Percentiles rank a stretch among this genome's conserved stretches.
Conservation (phyloP, 2,888 invertebrate species). For the Heliconius hortense region DNA sequence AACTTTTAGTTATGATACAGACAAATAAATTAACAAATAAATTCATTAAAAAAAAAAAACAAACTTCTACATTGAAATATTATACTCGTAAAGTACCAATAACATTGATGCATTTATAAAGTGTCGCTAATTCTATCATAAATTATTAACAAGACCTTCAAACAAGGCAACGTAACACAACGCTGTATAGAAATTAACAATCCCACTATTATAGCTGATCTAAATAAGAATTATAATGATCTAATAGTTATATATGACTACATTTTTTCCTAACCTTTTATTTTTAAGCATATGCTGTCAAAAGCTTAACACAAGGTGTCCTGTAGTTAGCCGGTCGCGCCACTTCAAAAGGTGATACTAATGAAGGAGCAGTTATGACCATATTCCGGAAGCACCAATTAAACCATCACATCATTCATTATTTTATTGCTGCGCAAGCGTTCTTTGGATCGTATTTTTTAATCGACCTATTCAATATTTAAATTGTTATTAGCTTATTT, state of each 20-base stretch:
- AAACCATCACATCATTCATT: slow-evolving; percentile 72
- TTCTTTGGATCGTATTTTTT: slow-evolving; percentile 28
- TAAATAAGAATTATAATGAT: slow-evolving; percentile 23
- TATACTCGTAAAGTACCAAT: not conserved
- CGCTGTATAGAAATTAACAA: slow-evolving; percentile 18
- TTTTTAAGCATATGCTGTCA: slow-evolving; percentile 42
- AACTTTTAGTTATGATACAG: no score
- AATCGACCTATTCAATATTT: slow-evolving; percentile 20
- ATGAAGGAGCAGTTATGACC: slow-evolving; percentile 57
- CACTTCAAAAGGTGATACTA: slow-evolving; percentile 60
- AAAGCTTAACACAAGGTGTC: slow-evolving; percentile 56
- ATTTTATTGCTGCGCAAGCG: slow-evolving; percentile 58
- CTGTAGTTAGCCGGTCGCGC: slow-evolving; percentile 58
- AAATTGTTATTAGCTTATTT: slow-evolving; percentile 17
- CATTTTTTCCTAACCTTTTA: slow-evolving; percentile 26
- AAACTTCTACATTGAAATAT: not conserved
- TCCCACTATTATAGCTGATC: slow-evolving; percentile 20
- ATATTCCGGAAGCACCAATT: slow-evolving; percentile 68
- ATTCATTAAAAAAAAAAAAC: not conserved
- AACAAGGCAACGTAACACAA: not conserved
- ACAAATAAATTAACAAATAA: not conserved
- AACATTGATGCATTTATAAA: not conserved
- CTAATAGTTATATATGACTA: slow-evolving; percentile 28
- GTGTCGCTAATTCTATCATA: not conserved
- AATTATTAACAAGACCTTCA: not conserved